phyloP scores from a whole-genome alignment of 2,888 invertebrate genomes.

The Leucophora obtusa region DNA sequence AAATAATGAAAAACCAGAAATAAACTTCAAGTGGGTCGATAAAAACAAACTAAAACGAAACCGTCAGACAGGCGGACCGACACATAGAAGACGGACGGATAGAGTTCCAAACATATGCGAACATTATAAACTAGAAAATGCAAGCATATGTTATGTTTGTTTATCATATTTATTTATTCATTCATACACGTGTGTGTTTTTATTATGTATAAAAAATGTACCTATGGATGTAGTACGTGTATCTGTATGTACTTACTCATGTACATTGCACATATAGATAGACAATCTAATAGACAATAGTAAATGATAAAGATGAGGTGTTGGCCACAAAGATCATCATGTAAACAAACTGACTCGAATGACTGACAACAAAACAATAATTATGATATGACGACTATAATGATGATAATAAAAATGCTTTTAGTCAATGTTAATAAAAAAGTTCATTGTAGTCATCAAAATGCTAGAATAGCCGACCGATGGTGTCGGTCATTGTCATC shows the following conservation, averaged over 20 bases:
- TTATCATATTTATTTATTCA: slow-evolving; percentile 9
- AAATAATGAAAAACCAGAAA: slow-evolving; percentile 48
- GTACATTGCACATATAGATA: not conserved
- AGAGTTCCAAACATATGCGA: not conserved
- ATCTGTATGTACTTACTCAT: too few relatives aligned
- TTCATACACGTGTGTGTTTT: slow-evolving; percentile 19
- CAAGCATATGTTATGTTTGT: not conserved
- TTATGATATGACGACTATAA: slow-evolving; percentile 29
- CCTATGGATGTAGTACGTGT: too few relatives aligned
- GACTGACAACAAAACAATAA: slow-evolving; percentile 34
- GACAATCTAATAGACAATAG: slow-evolving; percentile 4
- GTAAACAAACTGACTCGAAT: slow-evolving; percentile 22
- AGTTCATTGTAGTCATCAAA: slow-evolving; percentile 41
- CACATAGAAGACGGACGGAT: not conserved
- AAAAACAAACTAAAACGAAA: slow-evolving; percentile 31
- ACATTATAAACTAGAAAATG: not conserved
- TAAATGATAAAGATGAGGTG: slow-evolving; percentile 25
- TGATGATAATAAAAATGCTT: slow-evolving; percentile 25
- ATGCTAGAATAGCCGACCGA: slow-evolving; percentile 14
- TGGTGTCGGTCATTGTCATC: slow-evolving; percentile 17
- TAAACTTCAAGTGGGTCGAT: slow-evolving; percentile 61
- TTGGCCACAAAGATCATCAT: slow-evolving; percentile 39
- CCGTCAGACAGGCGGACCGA: not conserved
- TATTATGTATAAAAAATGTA: too few relatives aligned
- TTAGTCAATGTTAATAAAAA: slow-evolving; percentile 24